A percentile compares a stretch with the other conserved stretches of the same genome.
These are phyloP conservation scores for Coremacera marginata DNA, from an alignment of 2,888 invertebrate species.

Conservation along the genomic window DNA sequence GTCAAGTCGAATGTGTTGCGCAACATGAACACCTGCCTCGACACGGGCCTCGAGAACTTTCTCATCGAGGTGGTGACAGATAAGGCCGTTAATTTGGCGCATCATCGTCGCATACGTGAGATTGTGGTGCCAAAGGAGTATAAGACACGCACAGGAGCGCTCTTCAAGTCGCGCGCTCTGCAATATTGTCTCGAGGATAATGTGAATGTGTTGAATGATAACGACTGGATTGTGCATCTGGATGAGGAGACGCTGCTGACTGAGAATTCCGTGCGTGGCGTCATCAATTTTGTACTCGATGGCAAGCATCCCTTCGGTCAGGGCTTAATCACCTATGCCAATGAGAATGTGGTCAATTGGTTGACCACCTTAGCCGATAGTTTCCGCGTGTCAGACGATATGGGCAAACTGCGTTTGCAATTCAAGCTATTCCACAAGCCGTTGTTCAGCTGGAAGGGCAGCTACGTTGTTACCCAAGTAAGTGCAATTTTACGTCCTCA, in stretches of 20 bases:
- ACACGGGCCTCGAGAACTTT: constrained; percentile 94
- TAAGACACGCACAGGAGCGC: constrained; percentile 89
- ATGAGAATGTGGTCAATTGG: constrained; percentile 97
- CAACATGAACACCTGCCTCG: constrained; percentile 88
- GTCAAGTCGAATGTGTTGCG: constrained; percentile 88
- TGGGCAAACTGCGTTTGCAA: constrained; percentile 95
- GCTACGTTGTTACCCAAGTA: constrained; percentile 96
- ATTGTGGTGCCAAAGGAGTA: constrained; percentile 90
- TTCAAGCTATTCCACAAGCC: constrained; percentile 95
- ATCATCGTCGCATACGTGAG: constrained; percentile 85
- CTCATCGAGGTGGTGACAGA: constrained; percentile 97
- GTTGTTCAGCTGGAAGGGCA: constrained; percentile 97
- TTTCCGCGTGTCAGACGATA: constrained; percentile 95
- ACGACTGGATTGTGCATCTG: constrained; percentile 97
- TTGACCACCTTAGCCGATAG: constrained; percentile 95
- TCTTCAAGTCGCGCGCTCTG: constrained; percentile 94
- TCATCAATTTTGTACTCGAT: constrained; percentile 93
- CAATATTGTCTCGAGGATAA: constrained; percentile 95
- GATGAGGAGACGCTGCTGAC: constrained; percentile 97
- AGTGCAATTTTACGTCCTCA: constrained; percentile 48
- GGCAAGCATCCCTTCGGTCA: constrained; percentile 97
- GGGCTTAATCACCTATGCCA: constrained; percentile 95
- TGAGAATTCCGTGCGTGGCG: constrained; percentile 89
- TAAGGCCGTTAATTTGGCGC: constrained; percentile 82
- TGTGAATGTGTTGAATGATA: constrained; percentile 86